Percentiles rank a stretch among this genome's conserved stretches.
Conservation (phyloP, 2,113 vertebrate genomes). For the Irena cyanogastra region DNA sequence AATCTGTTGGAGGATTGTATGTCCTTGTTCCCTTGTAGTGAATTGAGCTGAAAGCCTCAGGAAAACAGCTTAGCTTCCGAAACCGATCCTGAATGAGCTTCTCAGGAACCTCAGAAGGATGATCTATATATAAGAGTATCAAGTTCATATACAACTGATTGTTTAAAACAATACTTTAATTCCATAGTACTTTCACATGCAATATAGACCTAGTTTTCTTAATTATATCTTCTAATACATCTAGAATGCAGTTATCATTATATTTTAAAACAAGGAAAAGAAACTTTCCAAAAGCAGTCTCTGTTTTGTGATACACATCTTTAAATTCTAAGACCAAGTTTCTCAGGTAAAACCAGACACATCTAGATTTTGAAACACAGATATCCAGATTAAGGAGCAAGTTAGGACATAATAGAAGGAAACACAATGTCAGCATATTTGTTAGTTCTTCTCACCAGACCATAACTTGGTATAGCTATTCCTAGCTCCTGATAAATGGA, state of each 20-base stretch:
- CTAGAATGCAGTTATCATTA: neutral
- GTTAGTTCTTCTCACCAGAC: neutral
- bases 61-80: slow-evolving; percentile 90
- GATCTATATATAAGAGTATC: slow-evolving; percentile 73
- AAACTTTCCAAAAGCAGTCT: neutral
- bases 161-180: neutral
- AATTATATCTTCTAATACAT: neutral
- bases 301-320: neutral
- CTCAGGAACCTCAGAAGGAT: slow-evolving; percentile 86
- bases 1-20: slow-evolving; percentile 96
- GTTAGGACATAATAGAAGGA: neutral
- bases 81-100: slow-evolving; percentile 96
- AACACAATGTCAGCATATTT: neutral
- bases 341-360: neutral
- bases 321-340: neutral
- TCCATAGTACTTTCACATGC: neutral
- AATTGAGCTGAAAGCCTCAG: slow-evolving; percentile 97
- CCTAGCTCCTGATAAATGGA: neutral
- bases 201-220: neutral
- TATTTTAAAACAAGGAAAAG: neutral
- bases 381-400: neutral
- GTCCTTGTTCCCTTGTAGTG: slow-evolving; percentile 96
- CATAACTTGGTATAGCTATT: neutral
- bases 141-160: neutral
- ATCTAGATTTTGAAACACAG: neutral